Percentiles rank a stretch among this genome's conserved stretches.
Evolutionary conservation across 2,113 vertebrate species (phyloP).

Genomic region (Silurus glanis): DNA sequence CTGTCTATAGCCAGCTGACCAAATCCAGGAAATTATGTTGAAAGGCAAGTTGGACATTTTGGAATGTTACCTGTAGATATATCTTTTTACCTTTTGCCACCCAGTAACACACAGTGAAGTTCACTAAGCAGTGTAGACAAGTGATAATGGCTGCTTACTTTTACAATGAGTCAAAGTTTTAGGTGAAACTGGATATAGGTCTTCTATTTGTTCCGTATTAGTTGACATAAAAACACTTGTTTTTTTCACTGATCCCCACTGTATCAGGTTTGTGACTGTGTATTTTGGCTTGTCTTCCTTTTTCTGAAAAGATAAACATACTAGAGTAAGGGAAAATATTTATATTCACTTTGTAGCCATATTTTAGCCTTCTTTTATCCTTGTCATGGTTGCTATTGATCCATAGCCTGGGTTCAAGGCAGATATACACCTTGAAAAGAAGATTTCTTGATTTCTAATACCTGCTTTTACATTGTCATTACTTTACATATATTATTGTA

Average conservation of each 20-base stretch:
- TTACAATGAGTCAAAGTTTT: slow-evolving; percentile 48
- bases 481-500: no score
- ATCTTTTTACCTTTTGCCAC: background rate
- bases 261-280: background rate
- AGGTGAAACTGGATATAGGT: slow-evolving; percentile 23
- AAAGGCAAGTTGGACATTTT: slow-evolving; percentile 3
- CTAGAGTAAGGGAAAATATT: background rate
- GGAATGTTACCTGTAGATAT: background rate
- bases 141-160: slow-evolving; percentile 14
- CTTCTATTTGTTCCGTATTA: background rate
- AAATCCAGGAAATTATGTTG: slow-evolving; percentile 52
- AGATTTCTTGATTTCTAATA: background rate
- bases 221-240: slow-evolving; percentile 35
- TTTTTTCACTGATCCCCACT: background rate
- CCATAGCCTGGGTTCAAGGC: background rate
- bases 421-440: background rate
- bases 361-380: background rate
- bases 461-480: background rate
- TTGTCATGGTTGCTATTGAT: background rate
- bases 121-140: background rate
- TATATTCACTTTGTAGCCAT: background rate
- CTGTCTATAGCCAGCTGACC: background rate
- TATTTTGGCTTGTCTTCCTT: background rate
- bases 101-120: background rate
- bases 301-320: slow-evolving; percentile 8